phyloP scores from a whole-genome alignment of 2,113 vertebrate genomes.

The Tapirus terrestris region DNA sequence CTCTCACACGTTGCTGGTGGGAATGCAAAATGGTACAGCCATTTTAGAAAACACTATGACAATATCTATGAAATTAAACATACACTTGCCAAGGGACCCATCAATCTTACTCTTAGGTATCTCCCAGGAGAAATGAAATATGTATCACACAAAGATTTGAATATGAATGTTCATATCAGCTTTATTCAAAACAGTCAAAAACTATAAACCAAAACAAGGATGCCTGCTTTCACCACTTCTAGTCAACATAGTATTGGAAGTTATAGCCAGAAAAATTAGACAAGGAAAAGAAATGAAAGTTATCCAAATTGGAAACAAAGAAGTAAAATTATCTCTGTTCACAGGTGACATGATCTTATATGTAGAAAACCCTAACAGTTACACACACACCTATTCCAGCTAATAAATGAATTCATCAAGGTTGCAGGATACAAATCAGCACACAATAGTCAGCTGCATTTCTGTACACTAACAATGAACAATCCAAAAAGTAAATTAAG shows the following conservation, averaged over 20 bases:
- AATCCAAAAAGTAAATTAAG: too few relatives aligned
- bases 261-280: too few relatives aligned
- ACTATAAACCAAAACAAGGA: background rate
- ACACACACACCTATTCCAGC: background rate
- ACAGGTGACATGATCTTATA: background rate
- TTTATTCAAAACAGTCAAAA: background rate
- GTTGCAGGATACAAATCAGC: background rate
- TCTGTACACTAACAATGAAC: too few relatives aligned
- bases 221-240: background rate
- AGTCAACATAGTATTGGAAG: too few relatives aligned
- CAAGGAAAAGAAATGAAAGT: background rate
- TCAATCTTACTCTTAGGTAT: background rate
- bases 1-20: background rate
- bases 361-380: background rate
- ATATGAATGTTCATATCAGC: background rate
- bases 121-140: background rate
- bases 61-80: background rate
- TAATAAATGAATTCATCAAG: background rate
- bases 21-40: background rate
- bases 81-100: background rate
- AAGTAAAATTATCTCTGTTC: background rate
- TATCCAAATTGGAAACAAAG: background rate
- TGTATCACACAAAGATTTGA: background rate
- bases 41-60: background rate
- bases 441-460: too few relatives aligned